A percentile compares a stretch with the other conserved stretches of the same genome.
These are phyloP conservation scores for Lomographa bimaculata DNA, from an alignment of 2,888 invertebrate genomes.

Conservation along the genomic window DNA sequence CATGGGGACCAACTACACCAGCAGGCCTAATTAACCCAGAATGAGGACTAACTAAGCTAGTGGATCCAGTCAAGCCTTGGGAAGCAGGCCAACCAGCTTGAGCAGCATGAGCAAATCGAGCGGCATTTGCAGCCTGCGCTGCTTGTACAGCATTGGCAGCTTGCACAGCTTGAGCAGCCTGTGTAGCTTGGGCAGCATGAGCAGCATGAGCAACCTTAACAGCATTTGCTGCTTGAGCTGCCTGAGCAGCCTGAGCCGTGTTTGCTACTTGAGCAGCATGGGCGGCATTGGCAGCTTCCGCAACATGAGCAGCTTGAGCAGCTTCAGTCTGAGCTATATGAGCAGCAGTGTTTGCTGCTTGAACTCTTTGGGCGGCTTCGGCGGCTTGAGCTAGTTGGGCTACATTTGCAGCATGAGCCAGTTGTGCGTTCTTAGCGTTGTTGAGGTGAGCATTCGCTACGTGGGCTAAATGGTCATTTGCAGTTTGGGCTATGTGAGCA, in stretches of 20 bases:
- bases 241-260: constrained; percentile 27
- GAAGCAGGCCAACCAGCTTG: constrained; percentile 20
- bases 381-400: constrained; percentile 25
- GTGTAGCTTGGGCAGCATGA: constrained; percentile 24
- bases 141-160: constrained; percentile 23
- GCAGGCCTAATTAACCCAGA: constrained; percentile 20
- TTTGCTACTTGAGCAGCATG: constrained; percentile 22
- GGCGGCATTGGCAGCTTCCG: constrained; percentile 30
- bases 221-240: constrained; percentile 30
- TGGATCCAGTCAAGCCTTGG: constrained; percentile 1
- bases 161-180: constrained; percentile 22
- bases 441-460: constrained; percentile 23
- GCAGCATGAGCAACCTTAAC: constrained; percentile 29
- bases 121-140: constrained; percentile 24
- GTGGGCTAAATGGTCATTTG: constrained; percentile 30
- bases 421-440: constrained; percentile 21
- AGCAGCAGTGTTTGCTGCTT: constrained; percentile 17
- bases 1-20: constrained; percentile 21
- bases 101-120: constrained; percentile 27
- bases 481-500: constrained; percentile 28
- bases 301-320: constrained; percentile 24
- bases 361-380: constrained; percentile 14
- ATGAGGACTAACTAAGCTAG: constrained; percentile 7
- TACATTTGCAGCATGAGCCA: constrained; percentile 22
- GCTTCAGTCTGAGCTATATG: constrained; percentile 24